Percentiles rank a stretch among this genome's conserved stretches.
phyloP scores from a whole-genome alignment of 2,888 invertebrate genomes.

The Baronia brevicornis region DNA sequence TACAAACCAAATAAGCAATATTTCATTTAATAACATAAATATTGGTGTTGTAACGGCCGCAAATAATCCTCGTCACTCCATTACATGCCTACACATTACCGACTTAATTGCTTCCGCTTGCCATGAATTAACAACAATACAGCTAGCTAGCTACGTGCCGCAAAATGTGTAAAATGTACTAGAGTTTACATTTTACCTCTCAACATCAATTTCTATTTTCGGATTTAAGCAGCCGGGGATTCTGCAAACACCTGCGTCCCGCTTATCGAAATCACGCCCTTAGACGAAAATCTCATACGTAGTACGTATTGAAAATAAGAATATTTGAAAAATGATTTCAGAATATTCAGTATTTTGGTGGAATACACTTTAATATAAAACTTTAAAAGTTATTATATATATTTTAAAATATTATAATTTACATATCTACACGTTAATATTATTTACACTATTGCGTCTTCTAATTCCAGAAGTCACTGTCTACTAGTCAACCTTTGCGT shows the following conservation, averaged over 20 bases:
- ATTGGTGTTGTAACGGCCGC: slow-evolving; percentile 55
- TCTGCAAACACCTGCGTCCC: slow-evolving; percentile 48
- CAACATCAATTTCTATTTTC: slow-evolving; percentile 65
- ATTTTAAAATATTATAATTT: no score
- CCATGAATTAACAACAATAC: slow-evolving; percentile 66
- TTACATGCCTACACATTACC: slow-evolving; percentile 66
- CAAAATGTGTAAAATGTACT: slow-evolving; percentile 60
- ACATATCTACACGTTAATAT: no score
- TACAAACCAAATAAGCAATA: no score
- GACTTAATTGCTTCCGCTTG: slow-evolving; percentile 68
- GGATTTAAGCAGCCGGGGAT: slow-evolving; percentile 50
- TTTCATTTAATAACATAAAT: no score
- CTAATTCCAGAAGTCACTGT: no score
- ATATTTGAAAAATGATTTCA: neutral
- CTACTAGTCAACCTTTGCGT: no score
- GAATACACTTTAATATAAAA: no score
- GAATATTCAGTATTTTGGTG: no score
- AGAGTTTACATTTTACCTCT: slow-evolving; percentile 57
- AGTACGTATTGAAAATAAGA: neutral
- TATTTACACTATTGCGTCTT: no score
- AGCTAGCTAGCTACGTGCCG: slow-evolving; percentile 46
- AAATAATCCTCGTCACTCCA: slow-evolving; percentile 65
- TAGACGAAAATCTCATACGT: slow-evolving; percentile 32
- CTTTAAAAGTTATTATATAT: no score
- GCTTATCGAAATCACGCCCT: slow-evolving; percentile 51